Evolutionary conservation across 2,797 vertebrate species (phyloP).

Genomic region (Sebastes alutus): DNA sequence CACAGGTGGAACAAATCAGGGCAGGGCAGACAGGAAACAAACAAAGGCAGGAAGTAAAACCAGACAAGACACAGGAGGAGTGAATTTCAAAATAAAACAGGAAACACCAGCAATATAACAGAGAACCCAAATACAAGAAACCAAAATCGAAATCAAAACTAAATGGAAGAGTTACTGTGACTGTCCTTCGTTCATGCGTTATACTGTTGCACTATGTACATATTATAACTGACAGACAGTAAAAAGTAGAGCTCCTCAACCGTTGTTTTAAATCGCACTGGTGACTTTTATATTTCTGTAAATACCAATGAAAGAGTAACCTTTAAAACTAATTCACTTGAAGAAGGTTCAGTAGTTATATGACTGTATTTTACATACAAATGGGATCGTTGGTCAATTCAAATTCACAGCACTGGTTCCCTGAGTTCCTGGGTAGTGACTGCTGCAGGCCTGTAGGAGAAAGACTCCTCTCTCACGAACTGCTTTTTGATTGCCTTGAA

Average conservation of each 20-base stretch:
- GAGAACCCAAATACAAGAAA: no score
- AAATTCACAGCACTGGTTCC: neutral
- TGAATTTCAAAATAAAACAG: no score
- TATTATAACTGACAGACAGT: neutral
- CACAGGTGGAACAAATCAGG: no score
- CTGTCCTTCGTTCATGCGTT: no score
- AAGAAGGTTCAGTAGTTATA: neutral
- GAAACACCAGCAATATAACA: no score
- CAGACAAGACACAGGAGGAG: no score
- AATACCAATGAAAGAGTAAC: neutral
- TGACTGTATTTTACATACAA: neutral
- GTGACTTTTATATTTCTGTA: neutral
- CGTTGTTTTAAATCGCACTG: neutral
- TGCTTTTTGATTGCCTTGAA: conserved; percentile 2
- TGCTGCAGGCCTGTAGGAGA: neutral
- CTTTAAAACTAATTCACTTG: neutral
- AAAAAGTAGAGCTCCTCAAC: neutral
- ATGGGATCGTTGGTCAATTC: neutral
- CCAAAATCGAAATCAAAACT: no score
- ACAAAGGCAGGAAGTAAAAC: no score
- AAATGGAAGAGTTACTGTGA: no score
- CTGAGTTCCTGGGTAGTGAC: neutral
- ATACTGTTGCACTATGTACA: neutral
- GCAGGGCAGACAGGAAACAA: no score
- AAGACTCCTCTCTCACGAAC: neutral